Evolutionary conservation across 2,888 invertebrate genomes (phyloP), one percentile per base, ranked within the genome.

Genomic region (Aleiodes alternator): DNA sequence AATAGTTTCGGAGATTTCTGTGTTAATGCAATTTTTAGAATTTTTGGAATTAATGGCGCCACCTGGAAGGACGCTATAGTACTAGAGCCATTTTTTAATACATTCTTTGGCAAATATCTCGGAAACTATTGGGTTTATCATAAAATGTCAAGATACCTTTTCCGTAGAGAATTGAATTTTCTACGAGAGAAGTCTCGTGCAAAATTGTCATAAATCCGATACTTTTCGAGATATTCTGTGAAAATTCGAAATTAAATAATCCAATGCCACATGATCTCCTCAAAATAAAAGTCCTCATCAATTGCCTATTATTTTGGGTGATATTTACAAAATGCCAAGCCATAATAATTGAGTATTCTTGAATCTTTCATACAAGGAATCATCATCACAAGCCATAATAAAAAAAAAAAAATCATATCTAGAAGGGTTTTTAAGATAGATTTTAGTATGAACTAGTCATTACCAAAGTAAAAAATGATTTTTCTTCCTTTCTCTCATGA

Each of bases 381-480:
- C 14, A 64, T 43, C 76, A 80, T 78, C 72, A 74, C 76, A 66
- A 76, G 80, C 79, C 79, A 81, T 80, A 79, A 80, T 77, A 75
- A 23, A 77, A 34, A 9, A 75, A 75, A 77, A 34, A 9, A 16
- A n/a, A 68, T 68, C 66, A 57, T 76, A 76, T 57, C 73, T 73
- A 69, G 68, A 75, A 72, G 73, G 73, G 76, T 73, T 70, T 80
- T 77, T 80, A 80, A 80, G 79, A 79, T 83, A 85, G 84, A 83
- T 82, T 84, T 84, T 84, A 80, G 83, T 84, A 86, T 87, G 85
- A 87, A 87, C 89, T 89, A 89, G 89, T 89, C 89, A 89, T 87
- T 89, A 87, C 89, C 89, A 89, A 89, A 89, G 89, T 88, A 86
- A 88, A 83, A 84, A 78, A 79, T 73, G n/a, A 76, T 75, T 78